These are phyloP conservation scores for Anolis apletophallus DNA, from an alignment of 2,797 vertebrate genomes.

Conservation along the genomic window DNA sequence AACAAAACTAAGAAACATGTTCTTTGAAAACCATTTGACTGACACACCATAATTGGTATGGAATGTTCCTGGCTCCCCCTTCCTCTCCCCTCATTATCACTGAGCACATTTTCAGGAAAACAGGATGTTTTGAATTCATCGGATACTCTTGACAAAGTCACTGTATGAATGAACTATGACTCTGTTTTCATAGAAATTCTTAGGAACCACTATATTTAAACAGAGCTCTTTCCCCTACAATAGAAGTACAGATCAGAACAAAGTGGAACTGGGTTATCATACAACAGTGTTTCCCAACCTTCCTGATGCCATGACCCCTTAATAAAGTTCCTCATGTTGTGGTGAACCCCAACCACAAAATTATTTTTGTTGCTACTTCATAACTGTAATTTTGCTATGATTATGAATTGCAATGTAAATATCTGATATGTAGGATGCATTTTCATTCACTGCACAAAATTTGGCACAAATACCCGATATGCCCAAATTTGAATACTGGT, in stretches of 20 bases:
- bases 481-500: no score
- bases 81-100: neutral
- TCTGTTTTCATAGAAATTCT: neutral
- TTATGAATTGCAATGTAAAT: no score
- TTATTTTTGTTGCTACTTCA: no score
- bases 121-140: conserved; percentile 31
- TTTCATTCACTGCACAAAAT: no score
- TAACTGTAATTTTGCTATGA: no score
- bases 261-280: no score
- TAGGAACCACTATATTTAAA: neutral
- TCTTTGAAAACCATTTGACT: conserved; percentile 48
- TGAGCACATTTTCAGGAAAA: conserved; percentile 24
- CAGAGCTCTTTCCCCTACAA: neutral
- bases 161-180: neutral
- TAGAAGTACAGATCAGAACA: neutral
- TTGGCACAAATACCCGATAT: no score
- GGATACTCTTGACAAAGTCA: neutral
- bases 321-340: no score
- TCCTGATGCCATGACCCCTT: no score
- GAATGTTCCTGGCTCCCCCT: conserved; percentile 7
- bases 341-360: no score
- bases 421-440: no score
- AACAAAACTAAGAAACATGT: conserved; percentile 50
- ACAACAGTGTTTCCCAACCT: no score
- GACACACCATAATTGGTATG: conserved; percentile 42